Evolutionary conservation across 2,888 invertebrate genomes (phyloP), one percentile per base, ranked within the genome.

Genomic region (Oscheius sp.): DNA sequence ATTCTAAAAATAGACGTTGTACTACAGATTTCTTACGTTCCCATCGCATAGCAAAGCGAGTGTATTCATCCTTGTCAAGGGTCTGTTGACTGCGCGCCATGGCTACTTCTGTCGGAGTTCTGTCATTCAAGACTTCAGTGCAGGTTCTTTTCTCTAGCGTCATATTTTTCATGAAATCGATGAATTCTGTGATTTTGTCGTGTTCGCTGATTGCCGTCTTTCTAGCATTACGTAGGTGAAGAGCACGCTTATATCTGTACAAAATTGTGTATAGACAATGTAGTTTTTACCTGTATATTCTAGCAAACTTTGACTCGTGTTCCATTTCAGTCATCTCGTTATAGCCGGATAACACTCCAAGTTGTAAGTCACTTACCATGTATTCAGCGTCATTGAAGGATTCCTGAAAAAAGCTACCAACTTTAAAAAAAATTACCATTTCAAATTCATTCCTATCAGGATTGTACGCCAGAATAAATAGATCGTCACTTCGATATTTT

Each of bases 101-200:
- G 1, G 74, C 28, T 22, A 72, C 68, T 49, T 80, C 76, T 12
- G 67, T 66, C 20, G 59, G 32, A 9, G 56, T 45, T 20, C 56
- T 66, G 20, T 65, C 67, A 17, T 64, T 67, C 61, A 74, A 20
- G 0, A 70, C 45, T 14, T 72, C 70, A 1, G 61, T 36, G 6
- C 59, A 62, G 6, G 12, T 63, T 12, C 56, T 36, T 9, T 67
- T 67, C 2, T 64, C 56, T 1, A 70, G 8, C 9, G 50, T 67
- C 36, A 68, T 67, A 22, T 47, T 2, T 24, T 65, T 77, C 33
- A 78, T 73, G 45, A 75, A 78, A 14, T 74, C 64, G 51, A 81
- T 72, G 67, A 77, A 81, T 45, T 80, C 77, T 22, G 62, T 73
- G 41, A 81, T 68, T 36, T 78, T 69, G 28, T 79, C 73, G 65